A percentile compares a stretch with the other conserved stretches of the same genome.
phyloP scores from a whole-genome alignment of 2,797 vertebrate species.

The Meriones psammophilus region DNA sequence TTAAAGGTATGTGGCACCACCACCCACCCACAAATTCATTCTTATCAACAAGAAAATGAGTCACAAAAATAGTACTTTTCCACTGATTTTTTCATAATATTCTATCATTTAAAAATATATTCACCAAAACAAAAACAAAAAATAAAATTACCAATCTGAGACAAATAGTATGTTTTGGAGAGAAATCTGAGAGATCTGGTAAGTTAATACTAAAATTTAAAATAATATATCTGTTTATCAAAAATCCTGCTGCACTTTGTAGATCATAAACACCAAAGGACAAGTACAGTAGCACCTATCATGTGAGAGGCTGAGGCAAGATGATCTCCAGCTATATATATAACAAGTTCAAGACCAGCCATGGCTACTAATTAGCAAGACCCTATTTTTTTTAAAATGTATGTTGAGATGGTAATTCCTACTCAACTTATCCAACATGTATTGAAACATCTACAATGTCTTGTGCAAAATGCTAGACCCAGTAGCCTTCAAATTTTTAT shows the following conservation, averaged over 20 bases:
- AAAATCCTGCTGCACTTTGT: neutral
- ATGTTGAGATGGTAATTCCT: neutral
- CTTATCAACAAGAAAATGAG: neutral
- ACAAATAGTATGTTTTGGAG: constrained; percentile 20
- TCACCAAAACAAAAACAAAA: neutral
- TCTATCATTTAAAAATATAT: constrained; percentile 14
- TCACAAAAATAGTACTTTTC: constrained; percentile 23
- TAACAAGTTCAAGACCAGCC: neutral
- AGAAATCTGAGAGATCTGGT: neutral
- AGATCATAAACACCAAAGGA: neutral
- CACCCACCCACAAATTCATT: neutral
- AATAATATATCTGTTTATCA: neutral
- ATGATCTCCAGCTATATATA: neutral
- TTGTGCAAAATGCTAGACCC: neutral
- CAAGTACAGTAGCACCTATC: neutral
- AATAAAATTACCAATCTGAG: neutral
- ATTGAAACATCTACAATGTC: neutral
- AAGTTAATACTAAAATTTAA: constrained; percentile 34
- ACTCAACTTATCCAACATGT: constrained; percentile 30
- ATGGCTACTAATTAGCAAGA: neutral
- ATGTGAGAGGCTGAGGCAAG: neutral
- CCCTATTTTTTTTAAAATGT: neutral
- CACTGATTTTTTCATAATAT: neutral
- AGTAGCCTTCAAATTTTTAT: neutral
- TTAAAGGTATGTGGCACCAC: too few species aligned